Evolutionary conservation across 2,113 vertebrate species (phyloP).

Genomic region (Dromaius novaehollandiae): DNA sequence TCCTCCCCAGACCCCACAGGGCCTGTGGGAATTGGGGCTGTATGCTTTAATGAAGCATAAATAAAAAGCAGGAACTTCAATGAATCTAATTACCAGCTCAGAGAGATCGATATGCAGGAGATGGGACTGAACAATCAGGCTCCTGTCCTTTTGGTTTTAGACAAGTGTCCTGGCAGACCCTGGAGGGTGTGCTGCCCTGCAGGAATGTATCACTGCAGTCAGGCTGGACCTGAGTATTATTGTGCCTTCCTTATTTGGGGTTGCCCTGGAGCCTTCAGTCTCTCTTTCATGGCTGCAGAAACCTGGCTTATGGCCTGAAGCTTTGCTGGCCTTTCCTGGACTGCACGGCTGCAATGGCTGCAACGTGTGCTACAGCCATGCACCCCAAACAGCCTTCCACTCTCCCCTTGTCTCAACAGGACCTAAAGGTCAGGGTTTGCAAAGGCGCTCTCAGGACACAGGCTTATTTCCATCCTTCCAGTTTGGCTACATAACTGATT

Average conservation of each 20-base stretch:
- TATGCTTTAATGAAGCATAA: neutral
- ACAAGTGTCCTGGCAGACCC: neutral
- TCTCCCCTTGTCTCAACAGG: neutral
- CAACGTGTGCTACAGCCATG: neutral
- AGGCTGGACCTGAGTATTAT: neutral
- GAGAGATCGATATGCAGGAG: neutral
- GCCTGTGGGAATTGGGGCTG: neutral
- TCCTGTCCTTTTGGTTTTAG: neutral
- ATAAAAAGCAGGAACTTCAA: neutral
- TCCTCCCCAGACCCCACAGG: neutral
- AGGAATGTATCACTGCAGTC: neutral
- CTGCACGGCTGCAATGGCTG: neutral
- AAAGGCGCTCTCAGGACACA: neutral
- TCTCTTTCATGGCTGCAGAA: neutral
- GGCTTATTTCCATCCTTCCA: neutral
- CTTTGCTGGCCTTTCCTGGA: neutral
- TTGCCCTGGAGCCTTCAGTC: neutral
- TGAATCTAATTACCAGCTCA: neutral
- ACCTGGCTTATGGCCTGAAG: neutral
- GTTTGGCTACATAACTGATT: neutral
- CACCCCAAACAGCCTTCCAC: neutral
- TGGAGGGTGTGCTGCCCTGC: rapidly evolving
- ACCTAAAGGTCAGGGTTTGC: neutral
- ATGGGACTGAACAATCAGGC: neutral
- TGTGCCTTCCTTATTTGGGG: neutral